Conservation (phyloP, 2,113 vertebrate species). For the Ictidomys tridecemlineatus region DNA sequence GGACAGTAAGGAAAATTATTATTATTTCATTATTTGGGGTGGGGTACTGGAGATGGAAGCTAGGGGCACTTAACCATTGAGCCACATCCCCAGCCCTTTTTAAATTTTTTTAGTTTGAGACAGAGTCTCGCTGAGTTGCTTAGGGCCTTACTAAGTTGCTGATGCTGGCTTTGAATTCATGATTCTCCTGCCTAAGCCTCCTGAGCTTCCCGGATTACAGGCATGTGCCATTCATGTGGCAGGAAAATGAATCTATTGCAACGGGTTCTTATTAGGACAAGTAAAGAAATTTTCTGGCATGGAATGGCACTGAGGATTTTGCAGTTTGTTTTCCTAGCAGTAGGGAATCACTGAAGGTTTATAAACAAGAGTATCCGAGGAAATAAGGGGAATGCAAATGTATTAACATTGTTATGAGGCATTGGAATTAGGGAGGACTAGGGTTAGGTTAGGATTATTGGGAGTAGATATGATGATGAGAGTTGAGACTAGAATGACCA, state of each 20-base stretch:
- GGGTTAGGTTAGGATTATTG: neutral
- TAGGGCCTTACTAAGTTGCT: too few relatives aligned
- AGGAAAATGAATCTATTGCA: neutral
- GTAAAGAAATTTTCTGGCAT: neutral
- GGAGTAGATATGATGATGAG: neutral
- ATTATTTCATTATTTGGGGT: too few relatives aligned
- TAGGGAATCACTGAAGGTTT: slow-evolving; percentile 23
- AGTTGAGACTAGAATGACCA: neutral
- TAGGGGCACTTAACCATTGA: too few relatives aligned
- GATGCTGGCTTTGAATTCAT: too few relatives aligned
- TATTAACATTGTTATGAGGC: neutral
- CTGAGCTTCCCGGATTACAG: too few relatives aligned
- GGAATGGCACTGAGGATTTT: neutral
- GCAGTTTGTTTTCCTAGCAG: slow-evolving; percentile 39
- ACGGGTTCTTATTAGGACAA: neutral
- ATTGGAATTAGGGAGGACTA: neutral
- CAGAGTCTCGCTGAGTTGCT: too few relatives aligned
- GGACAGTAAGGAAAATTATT: neutral
- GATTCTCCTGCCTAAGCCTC: too few relatives aligned
- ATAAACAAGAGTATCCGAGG: neutral
- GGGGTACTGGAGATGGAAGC: too few relatives aligned
- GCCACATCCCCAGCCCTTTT: too few relatives aligned
- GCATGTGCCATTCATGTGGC: too few relatives aligned
- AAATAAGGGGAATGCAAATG: neutral
- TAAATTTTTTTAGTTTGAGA: too few relatives aligned